Evolutionary conservation across 2,797 vertebrate species (phyloP), one percentile per base, ranked within the genome.

Genomic region (Cossypha dichroa): DNA sequence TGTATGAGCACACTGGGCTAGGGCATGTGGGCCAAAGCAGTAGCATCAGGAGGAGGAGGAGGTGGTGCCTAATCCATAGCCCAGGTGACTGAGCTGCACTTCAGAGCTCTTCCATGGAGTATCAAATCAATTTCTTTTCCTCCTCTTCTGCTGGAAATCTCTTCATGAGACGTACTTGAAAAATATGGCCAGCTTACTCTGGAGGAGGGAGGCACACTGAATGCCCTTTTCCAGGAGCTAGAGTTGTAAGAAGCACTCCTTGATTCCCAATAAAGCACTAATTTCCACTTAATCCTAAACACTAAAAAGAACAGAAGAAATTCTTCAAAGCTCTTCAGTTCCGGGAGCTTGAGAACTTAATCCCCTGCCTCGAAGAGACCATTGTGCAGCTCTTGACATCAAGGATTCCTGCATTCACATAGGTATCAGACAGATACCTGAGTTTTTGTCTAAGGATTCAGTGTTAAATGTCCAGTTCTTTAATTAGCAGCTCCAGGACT

Each of bases 381-480:
- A 93, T 92, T 96, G 78, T 96, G 68, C 60, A 88, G 94, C 94
- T 91, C 92, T 95, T 95, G 93, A 94, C 88, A 89, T 94, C 74
- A 95, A 94, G 94, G 86, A 58, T 79, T 92, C 49, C 91, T 82
- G 60, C 54, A 68, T 89, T 95, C 90, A 91, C 56, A 58, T 82
- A 95, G 93, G 80, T 94, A 96, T 93, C 91, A 89, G 86, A 29
- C 77, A 91, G 90, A 68, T 92, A 88, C 79, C 75, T 77, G 88
- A 79, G 56, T 16, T 91, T 96, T 94, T 90, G 77, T 87, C 77
- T 51, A 74, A 80, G 59, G 56, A 80, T 93, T 94, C 31, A 19
- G 52, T 3, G 5, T 49, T 91, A 79, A 91, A 74, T 51, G 74
- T 49, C 81, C 84, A 70, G 49, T 77, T 92, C 81, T 93, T 94